phyloP scores from a whole-genome alignment of 2,797 vertebrate genomes.

The Myotis daubentonii region DNA sequence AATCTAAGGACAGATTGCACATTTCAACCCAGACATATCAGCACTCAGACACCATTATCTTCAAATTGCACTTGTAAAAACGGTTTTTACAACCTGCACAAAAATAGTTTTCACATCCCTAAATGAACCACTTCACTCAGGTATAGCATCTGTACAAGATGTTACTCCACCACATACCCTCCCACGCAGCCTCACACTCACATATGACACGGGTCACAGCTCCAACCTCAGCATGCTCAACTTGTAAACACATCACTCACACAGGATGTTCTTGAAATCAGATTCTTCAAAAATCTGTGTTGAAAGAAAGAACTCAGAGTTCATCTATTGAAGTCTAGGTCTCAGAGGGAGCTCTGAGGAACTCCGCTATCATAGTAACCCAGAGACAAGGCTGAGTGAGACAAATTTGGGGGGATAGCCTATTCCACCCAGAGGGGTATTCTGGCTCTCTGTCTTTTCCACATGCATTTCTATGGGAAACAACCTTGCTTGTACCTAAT shows the following conservation, averaged over 20 bases:
- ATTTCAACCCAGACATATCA: not conserved
- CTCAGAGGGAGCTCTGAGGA: not conserved
- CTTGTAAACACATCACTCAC: not conserved
- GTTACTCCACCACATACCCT: not conserved
- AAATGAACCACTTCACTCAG: not conserved
- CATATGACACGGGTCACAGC: rapidly evolving
- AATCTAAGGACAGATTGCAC: not conserved
- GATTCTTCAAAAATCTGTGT: not conserved
- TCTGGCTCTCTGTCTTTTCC: not conserved
- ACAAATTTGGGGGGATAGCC: not conserved
- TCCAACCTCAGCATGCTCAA: not conserved
- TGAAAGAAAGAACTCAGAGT: not conserved
- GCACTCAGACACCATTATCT: not conserved
- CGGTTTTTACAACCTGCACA: not conserved
- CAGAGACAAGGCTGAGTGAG: not conserved
- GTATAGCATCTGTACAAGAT: not conserved
- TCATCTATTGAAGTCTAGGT: not conserved
- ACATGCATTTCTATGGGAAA: not conserved
- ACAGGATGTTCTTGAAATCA: not conserved
- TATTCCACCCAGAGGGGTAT: not conserved
- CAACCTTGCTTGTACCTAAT: not conserved
- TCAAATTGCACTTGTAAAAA: not conserved
- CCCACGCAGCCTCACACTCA: not conserved
- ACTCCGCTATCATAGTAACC: not conserved
- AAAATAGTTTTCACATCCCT: not conserved